These are phyloP conservation scores for Arrhopalites spinosus DNA, from an alignment of 2,888 invertebrate genomes.

Conservation along the genomic window DNA sequence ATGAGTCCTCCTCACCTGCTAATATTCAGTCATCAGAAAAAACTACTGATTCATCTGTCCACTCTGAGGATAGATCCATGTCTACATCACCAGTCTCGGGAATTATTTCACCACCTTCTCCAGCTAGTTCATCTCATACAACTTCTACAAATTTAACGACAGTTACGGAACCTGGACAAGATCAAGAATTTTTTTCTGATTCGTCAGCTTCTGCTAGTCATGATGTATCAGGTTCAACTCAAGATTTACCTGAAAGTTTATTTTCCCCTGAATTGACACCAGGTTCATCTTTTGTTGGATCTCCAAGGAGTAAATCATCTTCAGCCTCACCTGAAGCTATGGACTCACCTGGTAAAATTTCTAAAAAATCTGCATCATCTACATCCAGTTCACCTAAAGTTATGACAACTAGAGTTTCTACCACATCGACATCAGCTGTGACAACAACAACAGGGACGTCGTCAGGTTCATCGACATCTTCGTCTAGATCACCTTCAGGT, in stretches of 20 bases:
- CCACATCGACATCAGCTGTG: conserved; percentile 30
- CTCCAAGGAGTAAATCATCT: neutral
- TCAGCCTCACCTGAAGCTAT: neutral
- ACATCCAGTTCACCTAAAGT: conserved; percentile 1
- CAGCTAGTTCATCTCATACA: conserved; percentile 7
- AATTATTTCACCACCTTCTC: conserved; percentile 5
- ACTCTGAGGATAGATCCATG: neutral
- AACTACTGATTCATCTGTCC: neutral
- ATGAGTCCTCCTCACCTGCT: neutral
- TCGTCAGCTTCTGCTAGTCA: neutral
- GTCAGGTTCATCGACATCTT: conserved; percentile 23
- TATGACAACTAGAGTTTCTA: neutral
- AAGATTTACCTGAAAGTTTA: neutral
- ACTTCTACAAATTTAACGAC: neutral
- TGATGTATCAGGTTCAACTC: neutral
- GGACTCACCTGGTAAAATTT: neutral
- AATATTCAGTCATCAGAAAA: neutral
- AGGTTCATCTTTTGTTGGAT: too few species aligned
- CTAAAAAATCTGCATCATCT: neutral
- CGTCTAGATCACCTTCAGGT: conserved; percentile 34
- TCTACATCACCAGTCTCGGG: conserved; percentile 21
- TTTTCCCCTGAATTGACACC: too few species aligned
- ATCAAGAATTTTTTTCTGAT: neutral
- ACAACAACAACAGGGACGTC: conserved; percentile 5
- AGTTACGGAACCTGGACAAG: conserved; percentile 9